phyloP scores from a whole-genome alignment of 2,797 vertebrate genomes.

The Sebastes wilsoni region DNA sequence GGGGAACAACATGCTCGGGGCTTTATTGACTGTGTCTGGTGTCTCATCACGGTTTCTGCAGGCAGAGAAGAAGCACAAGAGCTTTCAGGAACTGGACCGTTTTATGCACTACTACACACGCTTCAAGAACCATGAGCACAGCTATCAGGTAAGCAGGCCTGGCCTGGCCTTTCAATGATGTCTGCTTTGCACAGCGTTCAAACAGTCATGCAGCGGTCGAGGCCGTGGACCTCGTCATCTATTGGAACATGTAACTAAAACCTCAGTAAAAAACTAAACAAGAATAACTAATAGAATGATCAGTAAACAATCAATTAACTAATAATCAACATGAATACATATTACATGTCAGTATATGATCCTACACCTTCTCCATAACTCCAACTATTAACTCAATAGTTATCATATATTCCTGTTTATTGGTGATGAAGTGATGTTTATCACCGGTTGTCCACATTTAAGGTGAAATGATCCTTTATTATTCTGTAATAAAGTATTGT shows the following conservation, averaged over 20 bases:
- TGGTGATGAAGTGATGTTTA: too few species aligned
- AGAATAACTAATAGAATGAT: too few species aligned
- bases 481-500: background rate
- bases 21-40: slow-evolving; percentile 46
- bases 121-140: slow-evolving; percentile 98
- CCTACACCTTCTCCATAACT: too few species aligned
- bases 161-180: slow-evolving; percentile 14
- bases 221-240: background rate
- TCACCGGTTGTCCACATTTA: too few species aligned
- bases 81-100: slow-evolving; percentile 96
- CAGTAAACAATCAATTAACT: too few species aligned
- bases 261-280: too few species aligned
- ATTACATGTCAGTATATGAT: too few species aligned
- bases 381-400: too few species aligned
- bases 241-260: background rate
- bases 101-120: slow-evolving; percentile 99
- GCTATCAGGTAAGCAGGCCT: slow-evolving; percentile 88
- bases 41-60: slow-evolving; percentile 74
- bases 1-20: slow-evolving; percentile 19
- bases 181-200: slow-evolving; percentile 26
- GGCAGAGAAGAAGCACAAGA: slow-evolving; percentile 97
- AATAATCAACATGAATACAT: too few species aligned
- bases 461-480: too few species aligned
- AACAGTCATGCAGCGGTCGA: background rate
- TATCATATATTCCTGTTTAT: too few species aligned